phyloP scores from a whole-genome alignment of 2,113 vertebrate genomes.

The Gallinago jamesoni region DNA sequence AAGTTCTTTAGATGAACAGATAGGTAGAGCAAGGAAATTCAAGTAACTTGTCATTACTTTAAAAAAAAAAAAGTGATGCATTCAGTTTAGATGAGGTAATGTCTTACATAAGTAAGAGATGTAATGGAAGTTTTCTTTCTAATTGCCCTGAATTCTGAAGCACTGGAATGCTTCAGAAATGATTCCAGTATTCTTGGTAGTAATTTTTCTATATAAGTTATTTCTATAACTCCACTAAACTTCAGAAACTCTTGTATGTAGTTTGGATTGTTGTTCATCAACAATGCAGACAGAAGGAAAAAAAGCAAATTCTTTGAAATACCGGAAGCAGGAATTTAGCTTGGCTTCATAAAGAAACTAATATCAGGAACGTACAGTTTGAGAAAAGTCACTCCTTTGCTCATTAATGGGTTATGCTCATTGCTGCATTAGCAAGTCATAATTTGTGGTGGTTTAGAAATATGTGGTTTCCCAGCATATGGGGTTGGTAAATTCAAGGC shows the following conservation, averaged over 20 bases:
- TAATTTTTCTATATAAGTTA: neutral
- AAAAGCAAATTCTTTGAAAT: neutral
- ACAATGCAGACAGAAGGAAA: neutral
- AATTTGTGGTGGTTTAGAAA: neutral
- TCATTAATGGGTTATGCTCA: neutral
- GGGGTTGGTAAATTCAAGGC: neutral
- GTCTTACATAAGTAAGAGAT: neutral
- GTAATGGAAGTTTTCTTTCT: conserved; percentile 17
- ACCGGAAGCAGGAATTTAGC: neutral
- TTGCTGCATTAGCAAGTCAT: neutral
- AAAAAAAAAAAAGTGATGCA: neutral
- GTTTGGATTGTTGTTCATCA: neutral
- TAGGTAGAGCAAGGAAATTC: neutral
- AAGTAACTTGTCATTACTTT: neutral
- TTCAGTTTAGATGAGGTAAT: conserved; percentile 13
- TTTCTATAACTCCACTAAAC: neutral
- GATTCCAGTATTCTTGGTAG: neutral
- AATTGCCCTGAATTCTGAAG: neutral
- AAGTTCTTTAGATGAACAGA: neutral
- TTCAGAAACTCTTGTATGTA: neutral
- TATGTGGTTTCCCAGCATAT: neutral
- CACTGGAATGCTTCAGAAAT: neutral
- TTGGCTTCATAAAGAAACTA: neutral
- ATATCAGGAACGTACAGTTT: neutral
- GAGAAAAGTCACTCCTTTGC: neutral